Conservation (phyloP, 1,140 invertebrate genomes). For the Pantala flavescens region DNA sequence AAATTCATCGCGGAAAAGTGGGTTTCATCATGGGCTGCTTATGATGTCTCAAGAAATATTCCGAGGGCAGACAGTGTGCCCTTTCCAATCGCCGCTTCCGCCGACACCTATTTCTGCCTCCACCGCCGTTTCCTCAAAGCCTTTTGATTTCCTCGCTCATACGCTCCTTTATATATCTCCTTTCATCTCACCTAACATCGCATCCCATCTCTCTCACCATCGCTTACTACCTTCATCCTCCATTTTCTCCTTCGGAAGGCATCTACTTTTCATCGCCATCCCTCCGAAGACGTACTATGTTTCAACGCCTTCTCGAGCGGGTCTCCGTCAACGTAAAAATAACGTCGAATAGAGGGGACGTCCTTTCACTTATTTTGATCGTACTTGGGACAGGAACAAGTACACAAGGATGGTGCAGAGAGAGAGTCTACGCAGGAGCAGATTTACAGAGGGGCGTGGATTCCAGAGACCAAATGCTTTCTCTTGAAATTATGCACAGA, state of each 20-base stretch:
- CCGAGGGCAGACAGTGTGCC: neutral
- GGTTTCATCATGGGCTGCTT: neutral
- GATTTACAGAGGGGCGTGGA: no score
- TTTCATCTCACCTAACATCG: conserved; percentile 5
- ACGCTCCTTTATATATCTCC: neutral
- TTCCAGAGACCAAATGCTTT: no score
- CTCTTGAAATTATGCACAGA: no score
- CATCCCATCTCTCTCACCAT: neutral
- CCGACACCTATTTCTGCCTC: neutral
- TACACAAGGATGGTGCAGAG: neutral
- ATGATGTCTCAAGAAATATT: neutral
- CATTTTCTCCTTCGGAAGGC: neutral
- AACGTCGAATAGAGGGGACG: neutral
- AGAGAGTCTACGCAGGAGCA: neutral
- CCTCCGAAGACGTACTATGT: neutral
- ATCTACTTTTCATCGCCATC: neutral
- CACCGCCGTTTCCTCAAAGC: neutral
- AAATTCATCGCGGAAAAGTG: neutral
- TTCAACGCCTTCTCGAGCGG: conserved; percentile 1
- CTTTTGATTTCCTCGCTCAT: conserved; percentile 1
- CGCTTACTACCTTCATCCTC: neutral
- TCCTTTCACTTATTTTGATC: neutral
- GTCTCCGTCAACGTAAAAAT: neutral
- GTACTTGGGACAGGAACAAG: neutral
- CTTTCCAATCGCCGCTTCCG: neutral